These are phyloP conservation scores for Plebejus argus DNA, from an alignment of 2,888 invertebrate genomes.

Conservation along the genomic window DNA sequence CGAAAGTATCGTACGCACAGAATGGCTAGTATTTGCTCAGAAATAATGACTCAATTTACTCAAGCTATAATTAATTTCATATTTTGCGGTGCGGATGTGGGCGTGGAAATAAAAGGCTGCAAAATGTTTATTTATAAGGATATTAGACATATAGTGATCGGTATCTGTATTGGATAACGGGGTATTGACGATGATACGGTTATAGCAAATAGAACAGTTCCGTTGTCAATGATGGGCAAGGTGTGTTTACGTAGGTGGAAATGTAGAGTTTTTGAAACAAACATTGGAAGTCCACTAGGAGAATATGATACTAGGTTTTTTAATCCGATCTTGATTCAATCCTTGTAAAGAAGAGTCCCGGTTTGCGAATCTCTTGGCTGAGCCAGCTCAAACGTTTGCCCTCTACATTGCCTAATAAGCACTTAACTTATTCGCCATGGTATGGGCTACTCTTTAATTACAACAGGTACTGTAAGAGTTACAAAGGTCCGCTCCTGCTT, in stretches of 20 bases:
- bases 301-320: too few relatives aligned
- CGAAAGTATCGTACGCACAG: neutral
- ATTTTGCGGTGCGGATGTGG: slow-evolving; percentile 11
- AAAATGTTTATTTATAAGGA: slow-evolving; percentile 22
- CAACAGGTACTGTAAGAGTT: too few relatives aligned
- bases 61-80: slow-evolving; percentile 15
- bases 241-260: neutral
- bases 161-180: slow-evolving; percentile 5
- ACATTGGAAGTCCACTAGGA: too few relatives aligned
- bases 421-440: too few relatives aligned
- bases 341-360: too few relatives aligned
- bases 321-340: too few relatives aligned
- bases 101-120: neutral
- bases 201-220: slow-evolving; percentile 1
- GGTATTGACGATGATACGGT: neutral
- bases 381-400: too few relatives aligned
- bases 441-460: too few relatives aligned
- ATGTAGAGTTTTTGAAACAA: neutral
- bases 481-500: too few relatives aligned
- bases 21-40: slow-evolving; percentile 6
- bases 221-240: neutral
- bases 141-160: slow-evolving; percentile 1
- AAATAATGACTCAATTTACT: slow-evolving; percentile 13
- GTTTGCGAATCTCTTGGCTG: too few relatives aligned
- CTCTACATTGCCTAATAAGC: too few relatives aligned